These are phyloP conservation scores for Hypena proboscidalis DNA, from an alignment of 2,888 invertebrate genomes.

Conservation along the genomic window DNA sequence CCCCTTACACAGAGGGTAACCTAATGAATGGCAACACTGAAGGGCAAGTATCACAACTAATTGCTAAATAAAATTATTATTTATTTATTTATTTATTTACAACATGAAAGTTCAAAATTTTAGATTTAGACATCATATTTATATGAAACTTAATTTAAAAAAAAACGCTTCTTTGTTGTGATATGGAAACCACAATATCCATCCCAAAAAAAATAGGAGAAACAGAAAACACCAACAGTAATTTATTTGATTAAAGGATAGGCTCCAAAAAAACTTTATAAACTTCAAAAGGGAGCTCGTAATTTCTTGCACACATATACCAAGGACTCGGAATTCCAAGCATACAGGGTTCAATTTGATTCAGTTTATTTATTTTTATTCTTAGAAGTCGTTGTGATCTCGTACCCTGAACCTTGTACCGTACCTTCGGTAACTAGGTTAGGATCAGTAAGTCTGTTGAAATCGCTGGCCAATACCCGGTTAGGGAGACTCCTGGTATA, in stretches of 20 bases:
- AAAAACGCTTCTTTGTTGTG: too few relatives aligned
- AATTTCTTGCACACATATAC: slow-evolving; percentile 27
- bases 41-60: too few relatives aligned
- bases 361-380: slow-evolving; percentile 46
- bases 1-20: too few relatives aligned
- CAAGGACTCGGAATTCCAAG: slow-evolving; percentile 43
- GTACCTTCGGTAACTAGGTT: slow-evolving; percentile 49
- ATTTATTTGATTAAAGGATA: slow-evolving; percentile 36
- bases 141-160: too few relatives aligned
- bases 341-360: slow-evolving; percentile 57
- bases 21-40: too few relatives aligned
- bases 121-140: too few relatives aligned
- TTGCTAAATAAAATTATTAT: too few relatives aligned
- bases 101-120: too few relatives aligned
- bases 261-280: slow-evolving; percentile 21
- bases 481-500: slow-evolving; percentile 33
- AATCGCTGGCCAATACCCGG: slow-evolving; percentile 33
- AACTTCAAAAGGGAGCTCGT: slow-evolving; percentile 16
- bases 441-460: slow-evolving; percentile 49
- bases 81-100: too few relatives aligned
- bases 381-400: slow-evolving; percentile 29
- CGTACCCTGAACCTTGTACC: slow-evolving; percentile 40
- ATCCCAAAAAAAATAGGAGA: too few relatives aligned
- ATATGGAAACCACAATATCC: too few relatives aligned
- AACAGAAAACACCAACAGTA: slow-evolving; percentile 25